Conservation (phyloP, 2,888 invertebrate genomes). For the Trimorus sp. region DNA sequence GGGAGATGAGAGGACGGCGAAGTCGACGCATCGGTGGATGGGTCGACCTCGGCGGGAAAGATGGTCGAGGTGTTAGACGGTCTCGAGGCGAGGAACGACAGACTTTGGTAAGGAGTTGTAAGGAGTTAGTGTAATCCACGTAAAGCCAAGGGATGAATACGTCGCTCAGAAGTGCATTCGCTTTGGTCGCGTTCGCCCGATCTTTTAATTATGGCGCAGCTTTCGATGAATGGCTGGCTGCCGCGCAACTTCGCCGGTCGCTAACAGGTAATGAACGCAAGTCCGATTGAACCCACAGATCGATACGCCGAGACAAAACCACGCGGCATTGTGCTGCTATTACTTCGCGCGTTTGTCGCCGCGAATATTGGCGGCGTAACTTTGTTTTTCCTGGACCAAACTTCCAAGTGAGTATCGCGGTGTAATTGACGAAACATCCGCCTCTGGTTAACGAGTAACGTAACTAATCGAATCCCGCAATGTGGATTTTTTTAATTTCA, state of each 20-base stretch:
- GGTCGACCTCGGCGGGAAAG: too few species aligned
- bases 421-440: constrained; percentile 33
- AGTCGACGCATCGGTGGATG: too few species aligned
- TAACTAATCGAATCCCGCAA: too few species aligned
- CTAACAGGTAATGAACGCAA: constrained; percentile 62
- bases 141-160: constrained; percentile 68
- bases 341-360: constrained; percentile 36
- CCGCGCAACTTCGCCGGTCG: constrained; percentile 51
- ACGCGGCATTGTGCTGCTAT: constrained; percentile 31
- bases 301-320: constrained; percentile 48
- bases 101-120: constrained; percentile 67
- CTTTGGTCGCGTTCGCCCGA: constrained; percentile 62
- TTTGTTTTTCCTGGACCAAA: constrained; percentile 40
- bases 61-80: too few species aligned
- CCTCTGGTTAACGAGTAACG: constrained; percentile 17
- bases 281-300: constrained; percentile 58
- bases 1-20: too few species aligned
- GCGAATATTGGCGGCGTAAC: constrained; percentile 39
- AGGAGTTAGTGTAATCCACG: constrained; percentile 72
- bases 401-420: constrained; percentile 13
- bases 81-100: too few species aligned
- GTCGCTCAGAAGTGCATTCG: constrained; percentile 57
- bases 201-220: constrained; percentile 71
- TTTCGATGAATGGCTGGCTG: constrained; percentile 65
- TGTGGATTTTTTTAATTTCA: too few species aligned